Evolutionary conservation across 2,797 vertebrate species (phyloP), one percentile per base, ranked within the genome.

Genomic region (Spea hammondii): DNA sequence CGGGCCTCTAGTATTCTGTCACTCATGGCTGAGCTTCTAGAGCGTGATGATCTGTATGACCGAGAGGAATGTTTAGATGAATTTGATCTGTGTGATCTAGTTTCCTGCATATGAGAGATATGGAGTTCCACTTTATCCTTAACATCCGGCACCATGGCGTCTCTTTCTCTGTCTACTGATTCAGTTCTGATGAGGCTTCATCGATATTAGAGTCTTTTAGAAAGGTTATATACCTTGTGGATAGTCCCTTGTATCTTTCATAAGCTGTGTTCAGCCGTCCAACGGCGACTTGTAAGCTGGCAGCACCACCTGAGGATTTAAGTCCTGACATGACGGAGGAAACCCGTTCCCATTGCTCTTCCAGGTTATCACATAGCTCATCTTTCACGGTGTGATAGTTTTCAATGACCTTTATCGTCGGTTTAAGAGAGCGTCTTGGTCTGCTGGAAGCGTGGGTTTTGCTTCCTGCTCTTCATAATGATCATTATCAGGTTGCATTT

Each of bases 331-430:
- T 47, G 65, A 47, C 3, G 6, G 5, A 67, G 65, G 65, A 67
- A 13, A 67, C 5, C 11, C 8, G 45, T 47, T 67, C 65, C 45
- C 65, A 67, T 67, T 9, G 65, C 67, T 51, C 48, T 50, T 69
- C 67, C 67, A 69, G 67, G 47, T 50, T 69, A 50, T 69, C 67
- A 50, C 47, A 69, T 69, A 69, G 67, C 67, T 69, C 67, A 69
- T 69, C 67, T 50, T 69, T 69, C 47, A 4, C 50, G 47, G 47
- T 69, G 11, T 50, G 13, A 69, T 69, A 69, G 13, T 69, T 69
- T 50, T 69, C 47, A 14, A 17, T 17, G 17, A 17, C 17, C 17
- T 48, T 47, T 67, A 48, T 5, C n/a, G 65, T 67, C 6, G 6
- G 45, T 6, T 67, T 67, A 46, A 13, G 6, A 48, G 45, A 67